These are phyloP conservation scores for Noctilio leporinus DNA, from an alignment of 2,113 vertebrate genomes.

Conservation along the genomic window DNA sequence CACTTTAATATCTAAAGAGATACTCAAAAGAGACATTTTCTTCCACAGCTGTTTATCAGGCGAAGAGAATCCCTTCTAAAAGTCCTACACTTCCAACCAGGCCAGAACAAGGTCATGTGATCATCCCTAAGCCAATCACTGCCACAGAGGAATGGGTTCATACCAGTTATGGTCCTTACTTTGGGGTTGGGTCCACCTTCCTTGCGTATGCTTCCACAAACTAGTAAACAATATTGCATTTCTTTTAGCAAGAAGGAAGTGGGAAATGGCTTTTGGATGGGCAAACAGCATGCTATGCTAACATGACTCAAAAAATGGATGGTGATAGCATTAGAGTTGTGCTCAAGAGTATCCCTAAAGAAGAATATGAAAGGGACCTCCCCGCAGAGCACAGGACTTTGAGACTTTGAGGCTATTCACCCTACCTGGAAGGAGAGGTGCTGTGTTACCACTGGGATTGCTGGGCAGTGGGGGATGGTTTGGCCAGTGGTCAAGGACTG, in stretches of 20 bases:
- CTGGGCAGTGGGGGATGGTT: background rate
- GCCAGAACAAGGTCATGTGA: background rate
- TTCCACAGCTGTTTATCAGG: background rate
- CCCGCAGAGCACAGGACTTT: no score
- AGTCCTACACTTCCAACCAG: background rate
- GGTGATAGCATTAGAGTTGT: fast-evolving
- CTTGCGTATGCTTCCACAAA: background rate
- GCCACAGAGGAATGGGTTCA: background rate
- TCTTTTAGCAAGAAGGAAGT: background rate
- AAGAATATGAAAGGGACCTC: background rate
- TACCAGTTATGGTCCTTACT: background rate
- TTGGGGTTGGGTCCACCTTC: background rate
- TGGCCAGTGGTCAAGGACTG: background rate
- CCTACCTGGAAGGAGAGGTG: background rate
- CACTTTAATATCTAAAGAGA: background rate
- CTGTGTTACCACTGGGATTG: background rate
- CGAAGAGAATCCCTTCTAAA: background rate
- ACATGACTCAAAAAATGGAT: background rate
- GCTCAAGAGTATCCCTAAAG: background rate
- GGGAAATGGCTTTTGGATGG: background rate
- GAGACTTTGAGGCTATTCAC: background rate
- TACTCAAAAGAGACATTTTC: background rate
- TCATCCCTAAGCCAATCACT: background rate
- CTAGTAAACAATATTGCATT: background rate
- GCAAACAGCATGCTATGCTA: background rate